Evolutionary conservation across 2,797 vertebrate species (phyloP).

Genomic region (Dryobates pubescens): DNA sequence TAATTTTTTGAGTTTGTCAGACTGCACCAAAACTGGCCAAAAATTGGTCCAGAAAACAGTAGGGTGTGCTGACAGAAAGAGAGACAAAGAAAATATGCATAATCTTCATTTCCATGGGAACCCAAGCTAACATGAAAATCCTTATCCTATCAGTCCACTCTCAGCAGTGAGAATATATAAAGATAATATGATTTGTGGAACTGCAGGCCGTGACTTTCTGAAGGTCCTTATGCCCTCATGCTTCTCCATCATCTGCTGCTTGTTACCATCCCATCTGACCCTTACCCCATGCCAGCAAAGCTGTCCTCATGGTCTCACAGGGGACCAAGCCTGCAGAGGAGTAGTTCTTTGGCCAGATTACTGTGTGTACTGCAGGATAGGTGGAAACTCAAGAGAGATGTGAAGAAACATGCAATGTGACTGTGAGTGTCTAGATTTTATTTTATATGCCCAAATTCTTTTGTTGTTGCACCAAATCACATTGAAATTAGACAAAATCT

Average conservation of each 20-base stretch:
- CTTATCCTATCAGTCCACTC: not conserved
- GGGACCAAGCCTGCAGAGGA: not conserved
- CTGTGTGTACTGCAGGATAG: not conserved
- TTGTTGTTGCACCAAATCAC: not conserved
- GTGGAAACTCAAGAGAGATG: not conserved
- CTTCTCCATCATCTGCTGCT: not conserved
- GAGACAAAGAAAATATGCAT: not conserved
- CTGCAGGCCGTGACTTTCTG: not conserved
- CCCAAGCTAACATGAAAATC: not conserved
- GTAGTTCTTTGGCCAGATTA: not conserved
- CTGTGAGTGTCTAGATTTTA: not conserved
- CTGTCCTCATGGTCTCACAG: not conserved
- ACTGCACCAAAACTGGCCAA: not conserved
- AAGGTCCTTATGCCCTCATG: not conserved
- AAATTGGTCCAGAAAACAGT: not conserved
- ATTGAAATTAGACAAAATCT: not conserved
- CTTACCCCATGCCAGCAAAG: rapidly evolving
- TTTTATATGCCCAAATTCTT: not conserved
- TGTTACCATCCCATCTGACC: not conserved
- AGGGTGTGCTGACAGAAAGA: not conserved
- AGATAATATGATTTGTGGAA: not conserved
- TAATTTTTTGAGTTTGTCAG: not conserved
- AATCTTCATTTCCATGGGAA: not conserved
- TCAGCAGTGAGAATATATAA: not conserved
- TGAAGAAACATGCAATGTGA: not conserved